These are phyloP conservation scores for Aramus guarauna DNA, from an alignment of 2,113 vertebrate species.

Conservation along the genomic window DNA sequence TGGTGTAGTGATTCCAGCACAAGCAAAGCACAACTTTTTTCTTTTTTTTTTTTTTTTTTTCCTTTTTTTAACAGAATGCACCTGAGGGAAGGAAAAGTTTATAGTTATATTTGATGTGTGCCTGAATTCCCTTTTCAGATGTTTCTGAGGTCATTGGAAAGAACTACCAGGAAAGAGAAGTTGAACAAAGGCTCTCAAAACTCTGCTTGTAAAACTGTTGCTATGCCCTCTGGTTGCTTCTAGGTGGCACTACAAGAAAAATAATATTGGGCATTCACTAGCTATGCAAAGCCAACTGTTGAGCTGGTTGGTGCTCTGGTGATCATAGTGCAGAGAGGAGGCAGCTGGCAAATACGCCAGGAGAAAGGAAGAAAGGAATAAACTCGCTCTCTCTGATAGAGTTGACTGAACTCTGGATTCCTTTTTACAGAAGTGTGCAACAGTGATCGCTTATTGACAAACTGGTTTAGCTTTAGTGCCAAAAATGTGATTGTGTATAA, in stretches of 20 bases:
- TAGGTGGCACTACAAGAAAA: slow-evolving; percentile 64
- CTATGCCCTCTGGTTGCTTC: slow-evolving; percentile 27
- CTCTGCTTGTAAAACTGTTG: not conserved
- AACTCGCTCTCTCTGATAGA: not conserved
- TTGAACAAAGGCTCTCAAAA: not conserved
- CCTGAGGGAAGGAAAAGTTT: not conserved
- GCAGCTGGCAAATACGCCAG: not conserved
- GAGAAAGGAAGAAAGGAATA: not conserved
- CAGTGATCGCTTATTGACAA: not conserved
- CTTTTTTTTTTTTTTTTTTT: too few species aligned
- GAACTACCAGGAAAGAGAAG: not conserved
- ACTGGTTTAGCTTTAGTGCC: not conserved
- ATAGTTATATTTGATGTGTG: not conserved
- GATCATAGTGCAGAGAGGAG: not conserved
- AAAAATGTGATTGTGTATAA: not conserved
- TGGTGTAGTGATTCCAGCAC: not conserved
- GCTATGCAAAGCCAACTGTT: not conserved
- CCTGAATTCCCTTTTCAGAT: not conserved
- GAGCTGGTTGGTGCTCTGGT: not conserved
- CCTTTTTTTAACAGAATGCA: not conserved
- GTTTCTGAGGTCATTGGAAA: not conserved
- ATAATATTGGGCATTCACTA: not conserved
- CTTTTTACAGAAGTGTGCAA: not conserved
- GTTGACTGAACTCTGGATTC: not conserved
- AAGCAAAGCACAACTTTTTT: not conserved